phyloP scores from a whole-genome alignment of 2,888 invertebrate species.

The Lycaena phlaeas region DNA sequence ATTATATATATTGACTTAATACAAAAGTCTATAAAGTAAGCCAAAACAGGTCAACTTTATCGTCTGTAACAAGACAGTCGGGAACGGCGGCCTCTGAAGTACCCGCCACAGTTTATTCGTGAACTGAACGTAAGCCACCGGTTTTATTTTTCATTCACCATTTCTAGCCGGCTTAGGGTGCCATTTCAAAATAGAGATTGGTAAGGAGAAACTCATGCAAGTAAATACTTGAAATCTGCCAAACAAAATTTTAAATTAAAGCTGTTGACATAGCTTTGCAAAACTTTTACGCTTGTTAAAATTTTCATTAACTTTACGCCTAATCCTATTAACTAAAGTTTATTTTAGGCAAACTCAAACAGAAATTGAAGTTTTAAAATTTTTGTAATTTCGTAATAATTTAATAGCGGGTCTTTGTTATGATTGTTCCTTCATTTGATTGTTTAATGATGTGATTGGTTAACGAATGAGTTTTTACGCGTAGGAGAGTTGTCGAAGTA shows the following conservation, averaged over 20 bases:
- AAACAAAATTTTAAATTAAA: conserved; percentile 3
- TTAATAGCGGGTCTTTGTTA: no score
- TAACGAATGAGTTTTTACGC: no score
- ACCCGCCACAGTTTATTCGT: conserved; percentile 22
- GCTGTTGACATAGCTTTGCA: conserved; percentile 2
- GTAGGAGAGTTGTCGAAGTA: no score
- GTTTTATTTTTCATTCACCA: conserved; percentile 48
- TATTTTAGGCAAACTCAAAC: not conserved
- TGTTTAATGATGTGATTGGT: no score
- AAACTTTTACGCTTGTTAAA: not conserved
- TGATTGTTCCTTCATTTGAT: no score
- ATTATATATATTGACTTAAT: not conserved
- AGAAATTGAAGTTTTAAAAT: not conserved
- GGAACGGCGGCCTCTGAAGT: conserved; percentile 23
- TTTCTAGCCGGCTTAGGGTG: conserved; percentile 32
- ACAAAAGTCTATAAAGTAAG: conserved; percentile 9
- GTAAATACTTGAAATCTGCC: conserved; percentile 20
- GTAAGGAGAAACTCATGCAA: conserved; percentile 32
- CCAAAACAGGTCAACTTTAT: conserved; percentile 27
- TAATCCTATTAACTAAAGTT: not conserved
- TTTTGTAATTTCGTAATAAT: no score
- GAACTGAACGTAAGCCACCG: conserved; percentile 21
- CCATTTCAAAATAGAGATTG: conserved; percentile 28
- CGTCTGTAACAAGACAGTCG: conserved; percentile 32
- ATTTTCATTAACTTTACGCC: not conserved